Conservation (phyloP, 2,888 invertebrate species). For the Phytoseiulus persimilis region DNA sequence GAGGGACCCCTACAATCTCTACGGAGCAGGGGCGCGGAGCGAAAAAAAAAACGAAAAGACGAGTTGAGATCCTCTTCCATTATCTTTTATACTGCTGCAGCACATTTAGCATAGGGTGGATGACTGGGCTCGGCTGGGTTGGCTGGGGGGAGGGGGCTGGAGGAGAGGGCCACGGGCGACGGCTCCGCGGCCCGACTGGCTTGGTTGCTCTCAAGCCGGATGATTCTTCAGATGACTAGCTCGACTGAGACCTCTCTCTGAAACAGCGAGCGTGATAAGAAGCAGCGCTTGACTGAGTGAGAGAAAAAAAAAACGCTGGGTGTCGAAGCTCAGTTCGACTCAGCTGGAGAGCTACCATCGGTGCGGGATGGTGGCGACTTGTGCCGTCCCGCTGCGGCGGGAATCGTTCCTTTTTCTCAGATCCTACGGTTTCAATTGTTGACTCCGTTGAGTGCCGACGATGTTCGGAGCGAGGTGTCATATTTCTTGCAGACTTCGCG, state of each 20-base stretch:
- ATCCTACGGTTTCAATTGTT: background rate
- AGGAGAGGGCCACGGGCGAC: too few species aligned
- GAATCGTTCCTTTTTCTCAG: background rate
- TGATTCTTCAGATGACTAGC: background rate
- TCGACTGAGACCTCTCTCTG: background rate
- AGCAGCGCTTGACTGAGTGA: background rate
- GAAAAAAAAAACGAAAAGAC: background rate
- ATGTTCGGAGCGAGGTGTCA: background rate
- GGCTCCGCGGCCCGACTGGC: background rate
- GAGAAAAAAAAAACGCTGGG: background rate
- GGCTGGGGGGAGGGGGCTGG: background rate
- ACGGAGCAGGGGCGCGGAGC: background rate
- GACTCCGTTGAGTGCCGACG: conserved; percentile 5
- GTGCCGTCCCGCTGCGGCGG: background rate
- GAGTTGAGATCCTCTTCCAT: background rate
- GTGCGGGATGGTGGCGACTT: background rate
- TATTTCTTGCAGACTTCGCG: background rate
- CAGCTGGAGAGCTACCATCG: background rate
- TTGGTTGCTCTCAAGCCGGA: background rate
- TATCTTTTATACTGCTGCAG: conserved; percentile 5
- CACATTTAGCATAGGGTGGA: background rate
- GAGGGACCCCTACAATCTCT: background rate
- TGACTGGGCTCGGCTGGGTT: background rate
- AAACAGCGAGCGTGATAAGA: background rate
- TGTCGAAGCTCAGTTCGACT: background rate